Evolutionary conservation across 2,888 invertebrate genomes (phyloP).

Genomic region (Xylocampa areola): DNA sequence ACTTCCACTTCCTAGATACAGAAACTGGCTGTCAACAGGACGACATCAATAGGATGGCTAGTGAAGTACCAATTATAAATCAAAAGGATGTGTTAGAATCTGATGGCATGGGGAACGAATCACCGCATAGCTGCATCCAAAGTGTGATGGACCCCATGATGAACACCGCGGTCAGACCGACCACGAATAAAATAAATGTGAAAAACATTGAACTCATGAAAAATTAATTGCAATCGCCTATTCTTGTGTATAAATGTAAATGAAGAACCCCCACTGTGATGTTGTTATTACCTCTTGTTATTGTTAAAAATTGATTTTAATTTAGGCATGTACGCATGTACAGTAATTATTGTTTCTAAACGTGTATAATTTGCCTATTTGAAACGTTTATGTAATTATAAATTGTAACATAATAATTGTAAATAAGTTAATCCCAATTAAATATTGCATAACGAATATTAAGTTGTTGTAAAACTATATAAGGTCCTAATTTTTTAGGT

Average conservation of each 20-base stretch:
- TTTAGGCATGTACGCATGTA: no score
- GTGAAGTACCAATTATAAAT: slow-evolving; percentile 77
- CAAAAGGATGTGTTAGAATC: slow-evolving; percentile 76
- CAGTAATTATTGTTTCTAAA: no score
- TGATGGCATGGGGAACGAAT: slow-evolving; percentile 70
- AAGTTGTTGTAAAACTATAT: slow-evolving; percentile 13
- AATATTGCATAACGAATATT: slow-evolving; percentile 39
- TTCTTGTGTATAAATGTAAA: slow-evolving; percentile 14
- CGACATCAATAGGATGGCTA: slow-evolving; percentile 72
- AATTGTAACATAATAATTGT: neutral
- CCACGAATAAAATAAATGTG: slow-evolving; percentile 85
- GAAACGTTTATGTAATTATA: no score
- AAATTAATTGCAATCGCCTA: slow-evolving; percentile 65
- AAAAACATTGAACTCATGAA: slow-evolving; percentile 88
- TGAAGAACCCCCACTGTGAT: slow-evolving; percentile 37
- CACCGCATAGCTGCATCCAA: slow-evolving; percentile 78
- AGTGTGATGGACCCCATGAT: slow-evolving; percentile 86
- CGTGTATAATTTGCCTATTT: no score
- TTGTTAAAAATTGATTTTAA: no score
- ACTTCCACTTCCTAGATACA: slow-evolving; percentile 83
- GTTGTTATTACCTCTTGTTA: slow-evolving; percentile 20
- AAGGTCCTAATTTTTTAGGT: no score
- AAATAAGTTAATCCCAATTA: neutral
- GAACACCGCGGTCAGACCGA: slow-evolving; percentile 81
- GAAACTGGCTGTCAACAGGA: slow-evolving; percentile 55